Percentiles rank a stretch among this genome's conserved stretches.
These are phyloP conservation scores for Hozukius guyotensis DNA, from an alignment of 2,797 vertebrate genomes.

Conservation along the genomic window DNA sequence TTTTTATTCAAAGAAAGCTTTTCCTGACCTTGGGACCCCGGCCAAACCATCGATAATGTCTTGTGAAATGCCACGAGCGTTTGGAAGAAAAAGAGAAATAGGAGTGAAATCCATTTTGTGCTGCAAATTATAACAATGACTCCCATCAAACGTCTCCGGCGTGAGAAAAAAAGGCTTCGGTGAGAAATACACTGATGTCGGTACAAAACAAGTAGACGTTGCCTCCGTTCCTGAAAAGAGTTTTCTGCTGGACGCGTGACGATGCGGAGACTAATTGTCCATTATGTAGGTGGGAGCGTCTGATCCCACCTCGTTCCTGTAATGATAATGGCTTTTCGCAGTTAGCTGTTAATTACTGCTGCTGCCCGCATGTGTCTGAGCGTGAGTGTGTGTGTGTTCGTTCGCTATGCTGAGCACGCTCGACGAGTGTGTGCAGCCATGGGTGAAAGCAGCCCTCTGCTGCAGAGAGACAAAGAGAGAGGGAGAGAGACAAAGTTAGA, in stretches of 20 bases:
- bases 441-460: slow-evolving; percentile 51
- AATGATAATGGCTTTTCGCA: slow-evolving; percentile 63
- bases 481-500: slow-evolving; percentile 33
- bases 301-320: slow-evolving; percentile 63
- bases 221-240: slow-evolving; percentile 2
- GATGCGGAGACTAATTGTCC: slow-evolving; percentile 53
- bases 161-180: neutral
- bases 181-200: neutral
- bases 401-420: slow-evolving; percentile 63
- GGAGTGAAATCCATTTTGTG: neutral
- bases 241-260: slow-evolving; percentile 36
- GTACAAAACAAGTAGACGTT: neutral
- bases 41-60: neutral
- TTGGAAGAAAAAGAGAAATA: neutral
- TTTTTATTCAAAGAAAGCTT: neutral
- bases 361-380: slow-evolving; percentile 21
- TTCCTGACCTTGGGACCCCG: neutral
- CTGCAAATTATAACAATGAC: neutral
- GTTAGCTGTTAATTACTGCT: slow-evolving; percentile 72
- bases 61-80: neutral
- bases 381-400: slow-evolving; percentile 21
- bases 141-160: neutral
- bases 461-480: slow-evolving; percentile 5
- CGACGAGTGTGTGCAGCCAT: slow-evolving; percentile 53
- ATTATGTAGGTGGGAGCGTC: slow-evolving; percentile 64